Conservation (phyloP, 2,797 vertebrate species). For the Artibeus jamaicensis region DNA sequence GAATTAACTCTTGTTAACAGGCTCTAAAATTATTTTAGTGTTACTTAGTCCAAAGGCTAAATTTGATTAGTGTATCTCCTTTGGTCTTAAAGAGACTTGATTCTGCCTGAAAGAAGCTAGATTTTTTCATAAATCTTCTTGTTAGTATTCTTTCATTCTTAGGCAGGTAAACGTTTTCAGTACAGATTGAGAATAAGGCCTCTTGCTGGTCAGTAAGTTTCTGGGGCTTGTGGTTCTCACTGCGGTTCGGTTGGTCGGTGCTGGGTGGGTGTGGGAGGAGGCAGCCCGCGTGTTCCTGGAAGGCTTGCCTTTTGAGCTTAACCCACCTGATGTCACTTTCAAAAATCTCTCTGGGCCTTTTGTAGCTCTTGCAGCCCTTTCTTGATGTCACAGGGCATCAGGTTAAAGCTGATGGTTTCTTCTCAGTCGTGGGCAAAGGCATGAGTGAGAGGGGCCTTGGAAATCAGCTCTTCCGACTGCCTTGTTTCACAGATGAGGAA, state of each 20-base stretch:
- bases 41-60: neutral
- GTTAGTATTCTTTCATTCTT: neutral
- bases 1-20: neutral
- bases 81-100: neutral
- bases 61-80: neutral
- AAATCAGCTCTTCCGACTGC: neutral
- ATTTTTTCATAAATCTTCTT: neutral
- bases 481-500: neutral
- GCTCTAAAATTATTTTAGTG: neutral
- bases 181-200: neutral
- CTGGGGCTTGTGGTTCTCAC: neutral
- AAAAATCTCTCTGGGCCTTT: neutral
- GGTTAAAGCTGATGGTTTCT: neutral
- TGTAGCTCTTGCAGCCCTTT: neutral
- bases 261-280: neutral
- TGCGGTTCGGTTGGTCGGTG: neutral
- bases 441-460: neutral
- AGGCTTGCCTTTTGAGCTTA: slow-evolving; percentile 1
- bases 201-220: neutral
- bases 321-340: neutral
- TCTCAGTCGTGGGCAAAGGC: neutral
- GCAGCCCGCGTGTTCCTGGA: neutral
- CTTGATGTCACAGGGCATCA: neutral
- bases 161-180: neutral
- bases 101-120: neutral